Evolutionary conservation across 1,140 invertebrate species (phyloP).

Genomic region (Ostrea edulis): DNA sequence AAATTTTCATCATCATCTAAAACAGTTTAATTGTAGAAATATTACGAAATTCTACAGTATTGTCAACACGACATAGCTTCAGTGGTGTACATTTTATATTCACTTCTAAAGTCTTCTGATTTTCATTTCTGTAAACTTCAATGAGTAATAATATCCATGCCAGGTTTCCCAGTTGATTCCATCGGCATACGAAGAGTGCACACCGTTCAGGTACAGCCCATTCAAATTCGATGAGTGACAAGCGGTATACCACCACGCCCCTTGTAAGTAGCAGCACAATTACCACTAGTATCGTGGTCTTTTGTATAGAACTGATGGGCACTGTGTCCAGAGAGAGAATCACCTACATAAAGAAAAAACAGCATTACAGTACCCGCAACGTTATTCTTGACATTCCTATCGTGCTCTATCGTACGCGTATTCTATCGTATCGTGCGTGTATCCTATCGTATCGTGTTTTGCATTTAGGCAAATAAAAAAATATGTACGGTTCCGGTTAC

Average conservation of each 20-base stretch:
- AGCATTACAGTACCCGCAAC: too few species aligned
- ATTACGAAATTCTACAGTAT: too few species aligned
- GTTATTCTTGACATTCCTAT: too few species aligned
- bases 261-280: slow-evolving; percentile 82
- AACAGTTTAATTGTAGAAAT: too few species aligned
- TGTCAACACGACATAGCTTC: too few species aligned
- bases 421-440: too few species aligned
- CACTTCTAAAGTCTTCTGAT: slow-evolving; percentile 61
- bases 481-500: too few species aligned
- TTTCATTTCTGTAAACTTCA: slow-evolving; percentile 79
- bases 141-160: slow-evolving; percentile 80
- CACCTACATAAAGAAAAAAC: background rate
- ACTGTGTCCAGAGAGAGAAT: slow-evolving; percentile 75
- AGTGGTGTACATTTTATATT: too few species aligned
- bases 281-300: slow-evolving; percentile 82
- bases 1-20: too few species aligned
- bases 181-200: slow-evolving; percentile 61
- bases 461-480: too few species aligned
- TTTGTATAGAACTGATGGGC: slow-evolving; percentile 82
- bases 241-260: slow-evolving; percentile 84
- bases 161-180: slow-evolving; percentile 83
- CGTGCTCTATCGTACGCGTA: too few species aligned
- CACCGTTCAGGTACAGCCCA: slow-evolving; percentile 80
- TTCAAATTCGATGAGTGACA: slow-evolving; percentile 83
- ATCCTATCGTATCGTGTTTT: too few species aligned